phyloP scores from a whole-genome alignment of 2,888 invertebrate genomes.

The Lasiommata megera region DNA sequence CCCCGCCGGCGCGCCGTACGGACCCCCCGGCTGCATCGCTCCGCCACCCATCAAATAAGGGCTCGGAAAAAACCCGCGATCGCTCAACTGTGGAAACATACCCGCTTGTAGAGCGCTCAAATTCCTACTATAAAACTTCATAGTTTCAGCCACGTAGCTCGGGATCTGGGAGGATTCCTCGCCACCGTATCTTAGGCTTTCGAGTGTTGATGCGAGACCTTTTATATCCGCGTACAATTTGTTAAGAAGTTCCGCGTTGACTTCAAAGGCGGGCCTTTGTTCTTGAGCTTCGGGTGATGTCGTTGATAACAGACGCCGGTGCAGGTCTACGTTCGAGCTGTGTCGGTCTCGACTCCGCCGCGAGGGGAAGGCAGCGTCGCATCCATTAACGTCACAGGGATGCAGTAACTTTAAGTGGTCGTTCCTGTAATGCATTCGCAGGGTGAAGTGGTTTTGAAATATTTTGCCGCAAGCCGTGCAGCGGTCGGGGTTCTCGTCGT shows the following conservation, averaged over 20 bases:
- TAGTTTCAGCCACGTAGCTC: conserved; percentile 72
- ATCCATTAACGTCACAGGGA: conserved; percentile 94
- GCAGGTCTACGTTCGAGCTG: conserved; percentile 80
- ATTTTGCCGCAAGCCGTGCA: conserved; percentile 94
- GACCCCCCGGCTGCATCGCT: conserved; percentile 55
- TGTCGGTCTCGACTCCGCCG: conserved; percentile 84
- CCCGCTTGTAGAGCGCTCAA: conserved; percentile 69
- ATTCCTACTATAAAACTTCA: conserved; percentile 76
- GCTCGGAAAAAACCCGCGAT: conserved; percentile 67
- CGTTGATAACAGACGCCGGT: conserved; percentile 75
- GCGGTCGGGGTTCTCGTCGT: conserved; percentile 92
- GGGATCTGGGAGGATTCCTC: conserved; percentile 70
- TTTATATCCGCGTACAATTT: conserved; percentile 90
- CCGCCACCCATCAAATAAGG: conserved; percentile 72
- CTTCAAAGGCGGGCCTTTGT: conserved; percentile 79
- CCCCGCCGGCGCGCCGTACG: conserved; percentile 66
- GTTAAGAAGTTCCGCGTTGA: conserved; percentile 91
- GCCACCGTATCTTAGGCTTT: conserved; percentile 83
- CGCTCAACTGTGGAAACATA: conserved; percentile 66
- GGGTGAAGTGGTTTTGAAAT: conserved; percentile 94
- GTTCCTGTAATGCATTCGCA: conserved; percentile 95
- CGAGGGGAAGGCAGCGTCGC: conserved; percentile 95
- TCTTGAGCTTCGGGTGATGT: conserved; percentile 76
- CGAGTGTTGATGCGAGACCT: conserved; percentile 81
- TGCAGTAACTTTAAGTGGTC: conserved; percentile 95